A percentile compares a stretch with the other conserved stretches of the same genome.
Conservation (phyloP, 2,113 vertebrate species). For the Tragulus kanchil region DNA sequence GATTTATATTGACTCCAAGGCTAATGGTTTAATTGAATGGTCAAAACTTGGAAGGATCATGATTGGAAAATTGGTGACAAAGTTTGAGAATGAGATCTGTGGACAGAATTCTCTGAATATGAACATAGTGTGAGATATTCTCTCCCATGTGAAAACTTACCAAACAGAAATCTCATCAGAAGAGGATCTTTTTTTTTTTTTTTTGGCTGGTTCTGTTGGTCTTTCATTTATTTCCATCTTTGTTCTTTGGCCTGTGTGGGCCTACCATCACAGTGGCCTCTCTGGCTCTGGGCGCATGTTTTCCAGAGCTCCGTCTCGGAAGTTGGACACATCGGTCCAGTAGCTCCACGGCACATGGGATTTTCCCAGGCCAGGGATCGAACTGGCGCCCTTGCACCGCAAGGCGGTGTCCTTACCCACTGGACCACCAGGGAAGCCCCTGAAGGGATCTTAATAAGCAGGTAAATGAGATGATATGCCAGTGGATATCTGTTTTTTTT, state of each 20-base stretch:
- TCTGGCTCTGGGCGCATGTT: too few relatives aligned
- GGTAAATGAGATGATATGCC: not conserved
- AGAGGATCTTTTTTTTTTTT: not conserved
- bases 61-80: slow-evolving; percentile 11
- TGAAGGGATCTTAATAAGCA: not conserved
- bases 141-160: not conserved
- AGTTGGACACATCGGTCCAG: too few relatives aligned
- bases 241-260: too few relatives aligned
- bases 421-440: too few relatives aligned
- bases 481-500: not conserved
- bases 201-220: too few relatives aligned
- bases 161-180: not conserved
- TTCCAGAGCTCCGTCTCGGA: too few relatives aligned
- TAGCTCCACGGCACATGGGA: too few relatives aligned
- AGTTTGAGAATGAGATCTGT: not conserved
- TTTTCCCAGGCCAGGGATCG: too few relatives aligned
- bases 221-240: too few relatives aligned
- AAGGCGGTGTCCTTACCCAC: too few relatives aligned
- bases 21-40: slow-evolving; percentile 1
- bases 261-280: too few relatives aligned
- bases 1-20: not conserved
- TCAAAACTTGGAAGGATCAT: not conserved
- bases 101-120: slow-evolving; percentile 13
- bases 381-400: too few relatives aligned
- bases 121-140: not conserved